These are phyloP conservation scores for Drosophila kepulauana DNA, from an alignment of 1,140 invertebrate genomes.

Conservation along the genomic window DNA sequence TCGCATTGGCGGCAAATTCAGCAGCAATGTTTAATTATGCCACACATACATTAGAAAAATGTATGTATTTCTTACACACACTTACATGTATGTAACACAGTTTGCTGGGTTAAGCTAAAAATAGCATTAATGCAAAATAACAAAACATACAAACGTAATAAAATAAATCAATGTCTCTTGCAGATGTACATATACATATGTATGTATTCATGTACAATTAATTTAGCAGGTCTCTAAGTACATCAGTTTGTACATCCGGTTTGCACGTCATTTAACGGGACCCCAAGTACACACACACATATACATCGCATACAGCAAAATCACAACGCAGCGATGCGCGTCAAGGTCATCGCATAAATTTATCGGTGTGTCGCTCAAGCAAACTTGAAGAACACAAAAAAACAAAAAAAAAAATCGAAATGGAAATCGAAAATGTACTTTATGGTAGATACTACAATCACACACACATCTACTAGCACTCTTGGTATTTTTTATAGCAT, in stretches of 20 bases:
- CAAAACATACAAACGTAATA: conserved; percentile 18
- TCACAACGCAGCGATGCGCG: conserved; percentile 28
- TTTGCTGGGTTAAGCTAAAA: conserved; percentile 33
- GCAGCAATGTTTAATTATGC: conserved; percentile 3
- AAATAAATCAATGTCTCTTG: conserved; percentile 38
- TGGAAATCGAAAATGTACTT: conserved; percentile 40
- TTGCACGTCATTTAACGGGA: background rate
- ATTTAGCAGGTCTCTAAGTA: background rate
- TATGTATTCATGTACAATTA: conserved; percentile 8
- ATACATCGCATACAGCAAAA: conserved; percentile 1
- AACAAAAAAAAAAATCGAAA: conserved; percentile 29
- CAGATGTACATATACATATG: background rate
- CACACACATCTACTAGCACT: conserved; percentile 5
- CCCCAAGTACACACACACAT: background rate
- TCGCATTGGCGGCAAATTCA: conserved; percentile 33
- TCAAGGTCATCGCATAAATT: conserved; percentile 50
- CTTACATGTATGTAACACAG: background rate
- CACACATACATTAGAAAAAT: conserved; percentile 17
- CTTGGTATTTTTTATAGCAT: conserved; percentile 43
- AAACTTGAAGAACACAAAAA: conserved; percentile 10
- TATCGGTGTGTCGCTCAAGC: conserved; percentile 33
- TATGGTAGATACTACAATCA: conserved; percentile 1
- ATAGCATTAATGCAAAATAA: conserved; percentile 37
- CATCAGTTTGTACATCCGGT: background rate
- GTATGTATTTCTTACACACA: conserved; percentile 8